phyloP scores from a whole-genome alignment of 2,797 vertebrate species.

The Natrix natrix region DNA sequence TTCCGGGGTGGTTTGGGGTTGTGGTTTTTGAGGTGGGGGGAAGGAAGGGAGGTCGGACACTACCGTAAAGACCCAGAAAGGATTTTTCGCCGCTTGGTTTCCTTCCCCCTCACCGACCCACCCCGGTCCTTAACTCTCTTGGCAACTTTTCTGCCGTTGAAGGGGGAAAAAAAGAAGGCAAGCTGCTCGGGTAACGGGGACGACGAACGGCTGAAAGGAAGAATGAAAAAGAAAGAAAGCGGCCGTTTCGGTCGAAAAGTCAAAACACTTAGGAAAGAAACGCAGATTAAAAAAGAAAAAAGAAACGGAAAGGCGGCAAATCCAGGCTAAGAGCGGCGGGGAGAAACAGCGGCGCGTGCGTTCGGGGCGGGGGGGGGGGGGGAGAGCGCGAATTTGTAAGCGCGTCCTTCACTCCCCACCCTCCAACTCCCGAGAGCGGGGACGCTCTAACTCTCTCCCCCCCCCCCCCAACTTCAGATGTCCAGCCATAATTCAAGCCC shows the following conservation, averaged over 20 bases:
- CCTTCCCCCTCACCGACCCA: neutral
- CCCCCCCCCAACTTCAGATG: neutral
- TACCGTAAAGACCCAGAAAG: neutral
- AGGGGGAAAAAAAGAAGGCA: neutral
- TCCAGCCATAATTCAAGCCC: conserved; percentile 35
- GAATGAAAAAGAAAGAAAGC: neutral
- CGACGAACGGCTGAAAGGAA: no score
- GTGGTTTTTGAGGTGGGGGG: neutral
- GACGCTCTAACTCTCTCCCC: neutral
- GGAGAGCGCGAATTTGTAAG: neutral
- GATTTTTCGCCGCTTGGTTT: neutral
- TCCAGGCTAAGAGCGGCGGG: neutral
- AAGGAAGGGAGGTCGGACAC: neutral
- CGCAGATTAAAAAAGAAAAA: neutral
- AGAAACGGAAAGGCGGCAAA: neutral
- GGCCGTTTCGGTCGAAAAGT: neutral
- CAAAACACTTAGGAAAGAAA: neutral
- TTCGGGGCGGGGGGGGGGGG: no score
- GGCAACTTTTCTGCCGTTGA: neutral
- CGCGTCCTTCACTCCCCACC: neutral
- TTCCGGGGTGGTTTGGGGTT: neutral
- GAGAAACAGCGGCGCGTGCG: neutral
- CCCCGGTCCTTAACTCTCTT: neutral
- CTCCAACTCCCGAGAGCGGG: neutral
- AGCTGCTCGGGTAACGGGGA: neutral